Base-by-base conservation (phyloP, 2,888 invertebrate genomes). In the Drosophila tanythrix region DNA sequence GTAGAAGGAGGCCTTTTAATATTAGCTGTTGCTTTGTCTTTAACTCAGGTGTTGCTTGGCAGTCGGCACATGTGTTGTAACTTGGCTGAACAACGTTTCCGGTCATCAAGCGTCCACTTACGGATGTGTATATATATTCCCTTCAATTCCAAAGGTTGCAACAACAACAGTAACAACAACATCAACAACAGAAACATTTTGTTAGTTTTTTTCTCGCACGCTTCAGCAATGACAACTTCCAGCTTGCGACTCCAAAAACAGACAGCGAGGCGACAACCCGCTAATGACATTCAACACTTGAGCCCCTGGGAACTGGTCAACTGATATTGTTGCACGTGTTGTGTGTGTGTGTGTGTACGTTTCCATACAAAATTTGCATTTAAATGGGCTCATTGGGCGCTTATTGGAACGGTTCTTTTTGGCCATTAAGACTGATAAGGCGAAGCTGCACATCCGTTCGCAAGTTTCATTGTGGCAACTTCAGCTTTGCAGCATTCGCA, bases 21-120 rank as follows among this genome's bases (percentile, higher is more conserved):
- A 38, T 38, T 38, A 55, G 13, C 36, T 55, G 55, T 55, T 55
- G 55, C 55, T 10, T 18, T 56, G 18, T 46, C 40, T 57, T 33
- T 59, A 65, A 27, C 67, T 82, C 82, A 82, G 79, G 82, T 82
- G 80, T 72, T 67, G 73, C 63, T 76, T 81, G 74, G 59, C 71
- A 80, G 77, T 81, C 77, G 36, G 56, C 70, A 63, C 79, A 69
- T 71, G 80, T 79, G n/a, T 55, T n/a, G 36, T 13, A 81, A 74
- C 70, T 74, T 67, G 63, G 72, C 84, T 81, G 76, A 80, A 78
- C 81, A 83, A 74, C 82, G 82, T 86, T 90, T 90, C 89, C 89
- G 89, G 89, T 74, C 89, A 90, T 90, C 89, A 88, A 83, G 75
- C 77, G 74, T 77, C 81, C 85, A 85, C 79, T 82, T 88, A 76